Percentiles rank a stretch among this genome's conserved stretches.
Conservation (phyloP, 2,888 invertebrate genomes). For the Rhagonycha fulva region DNA sequence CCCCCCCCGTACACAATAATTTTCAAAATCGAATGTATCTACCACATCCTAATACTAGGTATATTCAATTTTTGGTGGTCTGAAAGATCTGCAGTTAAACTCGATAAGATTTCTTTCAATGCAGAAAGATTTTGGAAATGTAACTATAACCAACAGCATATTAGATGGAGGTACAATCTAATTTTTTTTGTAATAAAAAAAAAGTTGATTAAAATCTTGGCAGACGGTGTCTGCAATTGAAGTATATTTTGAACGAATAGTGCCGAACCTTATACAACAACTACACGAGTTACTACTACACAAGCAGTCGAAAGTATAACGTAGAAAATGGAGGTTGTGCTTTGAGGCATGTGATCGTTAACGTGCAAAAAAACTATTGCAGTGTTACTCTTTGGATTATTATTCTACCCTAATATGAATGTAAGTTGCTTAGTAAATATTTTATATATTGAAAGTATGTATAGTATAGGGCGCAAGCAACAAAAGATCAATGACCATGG, state of each 20-base stretch:
- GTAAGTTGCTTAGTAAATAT: conserved; percentile 36
- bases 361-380: conserved; percentile 31
- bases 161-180: too few species aligned
- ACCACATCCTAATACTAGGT: background rate
- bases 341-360: conserved; percentile 42
- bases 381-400: conserved; percentile 14
- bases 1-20: too few species aligned
- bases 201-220: background rate
- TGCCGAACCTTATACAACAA: background rate
- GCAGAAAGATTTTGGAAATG: too few species aligned
- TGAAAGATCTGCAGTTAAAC: background rate
- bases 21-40: too few species aligned
- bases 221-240: background rate
- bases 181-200: background rate
- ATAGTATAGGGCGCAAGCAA: conserved; percentile 20
- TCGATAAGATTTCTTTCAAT: too few species aligned
- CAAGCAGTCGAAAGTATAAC: conserved; percentile 2
- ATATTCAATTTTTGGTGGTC: background rate
- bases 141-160: too few species aligned
- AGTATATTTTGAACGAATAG: background rate
- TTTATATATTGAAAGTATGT: background rate
- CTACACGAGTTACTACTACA: background rate
- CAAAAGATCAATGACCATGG: conserved; percentile 56
- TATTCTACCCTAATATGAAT: conserved; percentile 39
- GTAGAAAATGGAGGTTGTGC: conserved; percentile 35